Evolutionary conservation across 1,140 invertebrate genomes (phyloP).

Genomic region (Meloidogyne floridensis): DNA sequence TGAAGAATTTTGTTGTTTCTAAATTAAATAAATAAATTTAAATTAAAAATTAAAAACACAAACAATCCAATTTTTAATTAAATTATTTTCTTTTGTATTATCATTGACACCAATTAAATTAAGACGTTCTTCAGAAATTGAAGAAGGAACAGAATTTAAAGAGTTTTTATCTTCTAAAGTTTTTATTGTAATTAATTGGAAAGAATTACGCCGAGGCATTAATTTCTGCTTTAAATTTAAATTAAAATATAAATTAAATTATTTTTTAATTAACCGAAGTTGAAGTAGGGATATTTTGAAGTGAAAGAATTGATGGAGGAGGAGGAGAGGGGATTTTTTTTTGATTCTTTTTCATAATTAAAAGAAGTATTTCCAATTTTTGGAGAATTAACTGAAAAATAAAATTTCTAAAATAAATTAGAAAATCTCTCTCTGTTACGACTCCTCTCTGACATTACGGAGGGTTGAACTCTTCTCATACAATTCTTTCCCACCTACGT

Average conservation of each 20-base stretch:
- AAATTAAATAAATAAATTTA: not conserved
- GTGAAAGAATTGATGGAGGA: not conserved
- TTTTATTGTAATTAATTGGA: conserved; percentile 19
- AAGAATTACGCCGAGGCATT: conserved; percentile 24
- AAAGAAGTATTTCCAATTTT: no score
- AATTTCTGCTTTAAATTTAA: not conserved
- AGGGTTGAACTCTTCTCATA: no score
- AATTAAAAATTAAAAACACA: not conserved
- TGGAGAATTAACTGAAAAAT: no score
- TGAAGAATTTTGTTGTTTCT: not conserved
- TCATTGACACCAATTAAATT: not conserved
- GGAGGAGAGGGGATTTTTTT: not conserved
- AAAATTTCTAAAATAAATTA: no score
- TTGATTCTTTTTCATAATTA: no score
- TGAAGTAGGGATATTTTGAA: not conserved
- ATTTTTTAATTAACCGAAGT: not conserved
- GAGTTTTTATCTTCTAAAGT: not conserved
- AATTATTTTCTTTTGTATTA: not conserved
- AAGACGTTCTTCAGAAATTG: conserved; percentile 15
- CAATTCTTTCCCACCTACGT: no score
- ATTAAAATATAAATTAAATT: not conserved
- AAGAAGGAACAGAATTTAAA: not conserved
- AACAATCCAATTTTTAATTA: not conserved
- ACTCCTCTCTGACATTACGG: no score
- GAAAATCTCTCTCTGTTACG: no score